Base-by-base conservation (phyloP, 2,113 vertebrate species). In the Callionymus lyra region DNA sequence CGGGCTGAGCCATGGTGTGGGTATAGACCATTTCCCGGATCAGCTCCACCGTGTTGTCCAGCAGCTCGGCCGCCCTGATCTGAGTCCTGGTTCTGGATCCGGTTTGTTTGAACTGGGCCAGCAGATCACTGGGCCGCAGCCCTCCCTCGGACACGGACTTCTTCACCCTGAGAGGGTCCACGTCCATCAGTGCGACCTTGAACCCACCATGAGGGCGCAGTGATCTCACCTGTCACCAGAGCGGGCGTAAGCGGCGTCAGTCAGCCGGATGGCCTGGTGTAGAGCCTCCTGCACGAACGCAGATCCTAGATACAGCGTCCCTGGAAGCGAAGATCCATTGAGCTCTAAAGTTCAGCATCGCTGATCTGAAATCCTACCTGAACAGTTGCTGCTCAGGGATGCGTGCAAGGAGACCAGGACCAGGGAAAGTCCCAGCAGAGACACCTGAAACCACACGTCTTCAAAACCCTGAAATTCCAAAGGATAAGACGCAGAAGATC, bases 21-120 rank as follows among this genome's bases (percentile, higher is more conserved):
- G 83, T 87, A 76, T 89, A 87, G 44, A 88, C 86, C 84, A 89
- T 84, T 78, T 89, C 81, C 48, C 84, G 63, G 57, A 89, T 86
- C 58, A 88, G 71, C 52, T 86, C 86, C 58, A 87, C 83, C 0
- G 86, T 84, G 58, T 82, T 87, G 59, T 86, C 84, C 67, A 87
- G 66, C 16, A 88, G 62, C 44, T 87, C 87, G 1, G 86, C 85
- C 9, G 86, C 82, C 16, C 61, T 53, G 45, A 87, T 68, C 21
- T 83, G 83, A 19, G 48, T 54, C 38, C 57, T 81, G 64, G 83
- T 87, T 31, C 47, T 57, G 21, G 76, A 56, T 38, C 81, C 83
- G 1, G 68, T 75, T 42, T 85, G 84, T 50, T 88, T 88, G 44
- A 88, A 88, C 67, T 84, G 80, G 44, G 84, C 76, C 65, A 88